These are phyloP conservation scores for Amblyopsis hoosieri DNA, from an alignment of 2,797 vertebrate species.

Conservation along the genomic window DNA sequence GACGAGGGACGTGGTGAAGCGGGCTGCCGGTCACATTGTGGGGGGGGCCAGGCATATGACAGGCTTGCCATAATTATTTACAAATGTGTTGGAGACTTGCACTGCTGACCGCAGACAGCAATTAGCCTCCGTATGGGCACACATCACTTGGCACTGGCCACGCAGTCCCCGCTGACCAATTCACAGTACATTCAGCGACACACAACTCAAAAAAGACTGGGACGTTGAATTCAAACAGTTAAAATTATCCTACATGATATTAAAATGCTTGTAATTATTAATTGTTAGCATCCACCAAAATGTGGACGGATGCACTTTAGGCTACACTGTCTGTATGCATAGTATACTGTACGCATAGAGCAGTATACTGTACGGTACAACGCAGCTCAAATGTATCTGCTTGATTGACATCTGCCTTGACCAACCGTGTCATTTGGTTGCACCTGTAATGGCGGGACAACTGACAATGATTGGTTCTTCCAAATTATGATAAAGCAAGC, in stretches of 20 bases:
- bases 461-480: too few relatives aligned
- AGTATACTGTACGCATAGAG: too few relatives aligned
- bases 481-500: too few relatives aligned
- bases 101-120: not conserved
- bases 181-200: not conserved
- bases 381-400: too few relatives aligned
- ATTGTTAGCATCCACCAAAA: too few relatives aligned
- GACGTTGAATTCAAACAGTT: not conserved
- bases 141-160: not conserved
- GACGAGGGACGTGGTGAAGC: slow-evolving; percentile 1
- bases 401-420: too few relatives aligned
- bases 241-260: not conserved
- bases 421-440: too few relatives aligned
- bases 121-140: not conserved
- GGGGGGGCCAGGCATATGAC: slow-evolving; percentile 1
- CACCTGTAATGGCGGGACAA: too few relatives aligned
- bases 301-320: too few relatives aligned
- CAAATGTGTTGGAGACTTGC: not conserved
- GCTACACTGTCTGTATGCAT: too few relatives aligned
- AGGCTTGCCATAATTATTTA: slow-evolving; percentile 1
- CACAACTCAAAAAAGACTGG: too few relatives aligned
- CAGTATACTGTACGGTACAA: too few relatives aligned
- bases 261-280: not conserved
- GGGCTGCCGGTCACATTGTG: slow-evolving; percentile 2
- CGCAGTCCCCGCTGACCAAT: not conserved